Evolutionary conservation across 2,797 vertebrate species (phyloP).

Genomic region (Danio aesculapii): DNA sequence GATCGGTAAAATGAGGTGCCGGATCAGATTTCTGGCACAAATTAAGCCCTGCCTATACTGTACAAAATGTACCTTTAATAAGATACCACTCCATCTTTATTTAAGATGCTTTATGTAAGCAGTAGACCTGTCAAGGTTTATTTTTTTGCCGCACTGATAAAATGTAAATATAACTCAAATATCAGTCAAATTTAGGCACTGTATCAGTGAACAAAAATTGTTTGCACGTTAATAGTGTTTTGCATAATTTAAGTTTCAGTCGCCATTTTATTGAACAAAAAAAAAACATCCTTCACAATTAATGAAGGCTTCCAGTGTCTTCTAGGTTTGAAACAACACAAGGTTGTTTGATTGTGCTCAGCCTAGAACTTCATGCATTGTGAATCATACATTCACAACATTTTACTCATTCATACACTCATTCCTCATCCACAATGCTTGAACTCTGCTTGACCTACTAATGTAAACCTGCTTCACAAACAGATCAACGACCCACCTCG

Average conservation of each 20-base stretch:
- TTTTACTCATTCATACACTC: constrained; percentile 8
- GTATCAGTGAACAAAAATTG: too few relatives aligned
- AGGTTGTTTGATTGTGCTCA: neutral
- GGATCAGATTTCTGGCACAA: too few relatives aligned
- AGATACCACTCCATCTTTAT: too few relatives aligned
- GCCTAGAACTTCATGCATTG: neutral
- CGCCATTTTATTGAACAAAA: neutral
- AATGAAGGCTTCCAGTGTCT: too few relatives aligned
- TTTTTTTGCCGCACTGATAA: too few relatives aligned
- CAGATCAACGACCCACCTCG: constrained; percentile 50
- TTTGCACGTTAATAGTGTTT: neutral
- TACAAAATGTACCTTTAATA: too few relatives aligned
- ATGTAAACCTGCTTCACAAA: neutral
- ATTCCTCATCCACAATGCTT: constrained; percentile 2
- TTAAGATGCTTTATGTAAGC: too few relatives aligned
- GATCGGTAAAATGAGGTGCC: too few relatives aligned
- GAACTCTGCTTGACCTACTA: neutral
- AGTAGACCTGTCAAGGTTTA: too few relatives aligned
- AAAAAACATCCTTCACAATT: neutral
- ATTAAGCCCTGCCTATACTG: too few relatives aligned
- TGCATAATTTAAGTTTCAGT: neutral
- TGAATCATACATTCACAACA: constrained; percentile 10
- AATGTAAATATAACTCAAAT: too few relatives aligned
- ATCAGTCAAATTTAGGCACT: too few relatives aligned
- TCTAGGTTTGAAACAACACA: neutral